These are phyloP conservation scores for Andrena trimmerana DNA, from an alignment of 2,888 invertebrate species.

Conservation along the genomic window DNA sequence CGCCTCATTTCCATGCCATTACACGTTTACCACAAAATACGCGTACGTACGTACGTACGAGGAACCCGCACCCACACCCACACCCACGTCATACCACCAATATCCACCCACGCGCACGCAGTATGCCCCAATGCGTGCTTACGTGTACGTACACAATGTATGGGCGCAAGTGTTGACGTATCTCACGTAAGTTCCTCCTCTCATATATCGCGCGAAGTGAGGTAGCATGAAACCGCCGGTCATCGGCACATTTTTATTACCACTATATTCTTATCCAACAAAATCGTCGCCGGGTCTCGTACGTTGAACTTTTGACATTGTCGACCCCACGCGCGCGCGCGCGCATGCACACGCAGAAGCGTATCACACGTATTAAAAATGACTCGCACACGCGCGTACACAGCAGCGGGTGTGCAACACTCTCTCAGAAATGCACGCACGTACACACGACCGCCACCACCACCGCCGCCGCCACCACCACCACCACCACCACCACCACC, in stretches of 20 bases:
- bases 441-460: neutral
- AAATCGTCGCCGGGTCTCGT: conserved; percentile 35
- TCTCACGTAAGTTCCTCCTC: neutral
- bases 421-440: neutral
- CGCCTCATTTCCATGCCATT: conserved; percentile 59
- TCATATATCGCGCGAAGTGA: conserved; percentile 1
- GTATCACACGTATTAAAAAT: neutral
- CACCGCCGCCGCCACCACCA: neutral
- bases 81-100: conserved; percentile 34
- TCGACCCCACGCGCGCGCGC: conserved; percentile 43
- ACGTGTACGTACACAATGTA: neutral
- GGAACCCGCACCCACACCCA: conserved; percentile 29
- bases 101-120: conserved; percentile 49
- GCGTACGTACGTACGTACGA: conserved; percentile 43
- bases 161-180: neutral
- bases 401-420: neutral
- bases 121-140: conserved; percentile 4
- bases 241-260: conserved; percentile 32
- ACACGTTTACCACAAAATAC: conserved; percentile 49
- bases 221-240: conserved; percentile 20
- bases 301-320: conserved; percentile 49
- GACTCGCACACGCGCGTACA: neutral
- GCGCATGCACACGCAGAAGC: conserved; percentile 16
- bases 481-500: neutral
- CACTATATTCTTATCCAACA: conserved; percentile 43